Evolutionary conservation across 2,113 vertebrate genomes (phyloP), one percentile per base, ranked within the genome.

Genomic region (Peromyscus maniculatus): DNA sequence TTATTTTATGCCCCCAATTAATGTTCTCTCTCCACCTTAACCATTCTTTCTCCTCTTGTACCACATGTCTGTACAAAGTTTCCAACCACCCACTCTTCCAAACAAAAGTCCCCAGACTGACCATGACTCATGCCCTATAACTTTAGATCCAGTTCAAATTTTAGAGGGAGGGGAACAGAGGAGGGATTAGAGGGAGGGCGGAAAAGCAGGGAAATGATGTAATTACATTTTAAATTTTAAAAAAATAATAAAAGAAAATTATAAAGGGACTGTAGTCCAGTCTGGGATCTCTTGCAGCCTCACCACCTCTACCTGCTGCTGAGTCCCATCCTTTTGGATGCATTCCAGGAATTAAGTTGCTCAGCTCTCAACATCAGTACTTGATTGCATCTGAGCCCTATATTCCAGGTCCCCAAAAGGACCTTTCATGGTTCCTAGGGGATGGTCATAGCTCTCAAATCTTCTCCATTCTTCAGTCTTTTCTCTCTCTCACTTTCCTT

Each of bases 361-460:
- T 75, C 49, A 84, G 16, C 89, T 8, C 83, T 67, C 75, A 17
- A 33, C 57, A 67, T 83, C 59, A 86, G 92, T 12, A 69, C 13
- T 75, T 66, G 36, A 12, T 2, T 74, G 46, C 62, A 43, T 86
- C 90, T 69, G 62, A 90, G 28, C 52, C 59, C 71, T 78, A 52
- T 87, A 89, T 89, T 36, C 77, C 80, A 59, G 21, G 36, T 91
- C 59, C 52, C 43, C 78, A 82, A 75, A 57, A 83, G 4, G 7
- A 62, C 46, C 46, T 5, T 88, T 49, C 26, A 1, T 77, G 49
- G 22, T n/a, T 87, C 28, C 17, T 9, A 49, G 17, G 49, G 55
- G 66, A 83, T 5, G 79, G 59, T n/a, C 26, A 3, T 77, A 89
- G 49, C 82, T 96, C 66, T 77, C 77, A 97, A 28, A 52, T 87